Evolutionary conservation across 37 sponge, comb jelly and placozoan species (phyloP).

Genomic region (Lycopodina hypogea): DNA sequence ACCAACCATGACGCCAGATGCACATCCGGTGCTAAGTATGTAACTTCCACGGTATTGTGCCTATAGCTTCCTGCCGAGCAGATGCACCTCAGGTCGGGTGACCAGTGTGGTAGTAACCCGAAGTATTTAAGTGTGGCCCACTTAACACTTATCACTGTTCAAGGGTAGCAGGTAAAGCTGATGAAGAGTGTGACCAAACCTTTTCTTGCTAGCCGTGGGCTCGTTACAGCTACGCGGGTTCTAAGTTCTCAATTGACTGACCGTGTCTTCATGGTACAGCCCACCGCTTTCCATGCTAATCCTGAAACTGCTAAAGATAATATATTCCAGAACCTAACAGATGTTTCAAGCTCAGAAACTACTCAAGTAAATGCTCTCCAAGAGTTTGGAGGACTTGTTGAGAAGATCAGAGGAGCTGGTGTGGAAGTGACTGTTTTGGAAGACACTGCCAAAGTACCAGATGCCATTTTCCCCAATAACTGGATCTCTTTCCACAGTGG

Average conservation of each 20-base stretch:
- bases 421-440: constrained; percentile 30
- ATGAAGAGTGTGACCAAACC: too few relatives aligned
- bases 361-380: constrained; percentile 9
- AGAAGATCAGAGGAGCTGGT: constrained; percentile 11
- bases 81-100: too few relatives aligned
- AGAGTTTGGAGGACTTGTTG: constrained; percentile 58
- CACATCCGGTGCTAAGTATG: too few relatives aligned
- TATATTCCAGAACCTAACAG: constrained; percentile 38
- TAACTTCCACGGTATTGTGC: too few relatives aligned
- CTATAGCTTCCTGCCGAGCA: too few relatives aligned
- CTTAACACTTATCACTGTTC: too few relatives aligned
- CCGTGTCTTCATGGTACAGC: constrained; percentile 62
- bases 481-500: constrained; percentile 72
- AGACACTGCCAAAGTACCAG: constrained; percentile 47
- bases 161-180: too few relatives aligned
- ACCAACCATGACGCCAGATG: too few relatives aligned
- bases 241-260: constrained; percentile 34
- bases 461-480: constrained; percentile 80
- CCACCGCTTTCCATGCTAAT: constrained; percentile 52
- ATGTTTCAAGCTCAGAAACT: neutral
- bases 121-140: too few relatives aligned
- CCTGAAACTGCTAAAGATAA: constrained; percentile 56
- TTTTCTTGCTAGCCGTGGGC: too few relatives aligned
- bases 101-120: too few relatives aligned
- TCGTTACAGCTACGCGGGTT: too few relatives aligned